A percentile compares a stretch with the other conserved stretches of the same genome.
Evolutionary conservation across 2,797 vertebrate genomes (phyloP).

Genomic region (Aulostomus chinensis): DNA sequence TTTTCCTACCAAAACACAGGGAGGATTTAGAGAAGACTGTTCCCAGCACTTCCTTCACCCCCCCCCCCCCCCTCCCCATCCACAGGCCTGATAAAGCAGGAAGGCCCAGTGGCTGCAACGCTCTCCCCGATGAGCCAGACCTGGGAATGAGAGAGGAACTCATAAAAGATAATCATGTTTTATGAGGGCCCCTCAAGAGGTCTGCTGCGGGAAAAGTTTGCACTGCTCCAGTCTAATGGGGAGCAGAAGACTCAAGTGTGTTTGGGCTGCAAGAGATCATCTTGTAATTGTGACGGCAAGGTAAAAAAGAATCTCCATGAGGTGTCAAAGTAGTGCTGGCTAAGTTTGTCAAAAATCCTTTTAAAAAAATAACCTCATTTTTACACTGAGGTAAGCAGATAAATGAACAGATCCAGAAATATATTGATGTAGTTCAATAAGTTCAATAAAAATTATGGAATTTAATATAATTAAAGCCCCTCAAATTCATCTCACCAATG

Average conservation of each 20-base stretch:
- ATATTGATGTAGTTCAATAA: no score
- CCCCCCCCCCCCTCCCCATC: slow-evolving; percentile 27
- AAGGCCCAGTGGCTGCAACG: slow-evolving; percentile 48
- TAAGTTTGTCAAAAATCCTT: not conserved
- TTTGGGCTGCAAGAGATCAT: slow-evolving; percentile 19
- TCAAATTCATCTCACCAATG: no score
- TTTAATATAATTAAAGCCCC: not conserved
- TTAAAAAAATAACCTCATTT: not conserved
- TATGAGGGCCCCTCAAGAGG: slow-evolving; percentile 69
- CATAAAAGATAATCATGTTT: slow-evolving; percentile 77
- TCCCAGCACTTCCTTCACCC: slow-evolving; percentile 65
- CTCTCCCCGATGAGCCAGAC: slow-evolving; percentile 48
- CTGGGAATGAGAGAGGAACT: slow-evolving; percentile 69
- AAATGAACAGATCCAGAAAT: no score
- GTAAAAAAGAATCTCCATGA: not conserved
- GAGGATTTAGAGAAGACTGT: slow-evolving; percentile 36
- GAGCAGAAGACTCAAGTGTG: slow-evolving; percentile 42
- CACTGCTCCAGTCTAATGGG: slow-evolving; percentile 46
- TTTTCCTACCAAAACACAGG: slow-evolving; percentile 35
- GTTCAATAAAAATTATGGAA: not conserved
- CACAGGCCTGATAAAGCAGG: slow-evolving; percentile 44
- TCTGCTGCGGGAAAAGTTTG: slow-evolving; percentile 51
- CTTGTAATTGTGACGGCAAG: slow-evolving; percentile 7
- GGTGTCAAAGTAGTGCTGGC: no score
- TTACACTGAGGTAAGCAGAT: not conserved